These are phyloP conservation scores for Gnathonemus longibarbis DNA, from an alignment of 2,113 vertebrate species.

Conservation along the genomic window DNA sequence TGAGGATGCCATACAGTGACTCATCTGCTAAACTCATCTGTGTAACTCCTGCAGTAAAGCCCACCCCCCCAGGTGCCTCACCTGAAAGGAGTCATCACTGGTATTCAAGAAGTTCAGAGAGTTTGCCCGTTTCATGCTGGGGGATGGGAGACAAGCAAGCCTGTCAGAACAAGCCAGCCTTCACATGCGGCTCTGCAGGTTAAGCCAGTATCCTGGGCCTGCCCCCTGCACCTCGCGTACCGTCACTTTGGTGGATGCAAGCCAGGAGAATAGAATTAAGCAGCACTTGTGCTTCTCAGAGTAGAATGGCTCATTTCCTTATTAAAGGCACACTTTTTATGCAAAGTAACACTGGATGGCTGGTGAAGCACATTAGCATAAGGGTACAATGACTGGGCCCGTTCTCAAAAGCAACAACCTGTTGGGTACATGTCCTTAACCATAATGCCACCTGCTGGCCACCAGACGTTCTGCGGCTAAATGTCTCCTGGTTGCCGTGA, in stretches of 20 bases:
- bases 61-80: slow-evolving; percentile 42
- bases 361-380: background rate
- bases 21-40: background rate
- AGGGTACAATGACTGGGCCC: background rate
- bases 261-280: background rate
- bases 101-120: slow-evolving; percentile 86
- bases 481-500: background rate
- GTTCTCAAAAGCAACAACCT: background rate
- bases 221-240: background rate
- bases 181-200: background rate
- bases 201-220: background rate
- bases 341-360: background rate
- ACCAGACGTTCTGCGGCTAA: background rate
- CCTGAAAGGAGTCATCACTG: slow-evolving; percentile 75
- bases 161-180: background rate
- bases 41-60: background rate
- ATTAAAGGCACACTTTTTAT: background rate
- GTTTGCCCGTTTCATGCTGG: slow-evolving; percentile 89
- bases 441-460: background rate
- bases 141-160: slow-evolving; percentile 6
- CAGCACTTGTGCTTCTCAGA: background rate
- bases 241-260: too few relatives aligned
- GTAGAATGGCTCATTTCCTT: background rate
- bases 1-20: background rate
- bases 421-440: background rate